Evolutionary conservation across 2,888 invertebrate genomes (phyloP), one percentile per base, ranked within the genome.

Genomic region (Lithosia quadra): DNA sequence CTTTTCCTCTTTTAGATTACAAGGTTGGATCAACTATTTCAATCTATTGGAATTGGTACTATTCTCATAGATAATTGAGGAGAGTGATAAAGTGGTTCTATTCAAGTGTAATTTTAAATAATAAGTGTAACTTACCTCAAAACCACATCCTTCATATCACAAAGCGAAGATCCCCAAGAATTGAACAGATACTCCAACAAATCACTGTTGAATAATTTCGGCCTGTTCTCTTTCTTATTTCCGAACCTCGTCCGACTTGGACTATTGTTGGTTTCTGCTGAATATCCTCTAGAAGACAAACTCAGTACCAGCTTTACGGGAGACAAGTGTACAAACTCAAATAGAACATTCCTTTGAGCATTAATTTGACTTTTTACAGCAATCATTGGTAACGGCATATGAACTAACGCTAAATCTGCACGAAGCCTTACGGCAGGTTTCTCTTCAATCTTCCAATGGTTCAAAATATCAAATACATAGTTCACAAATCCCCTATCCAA

Each of bases 401-500:
- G 96, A 0, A 97, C 95, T 24, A 95, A 84, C 4, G 96, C 95
- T 63, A 96, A 86, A 72, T 96, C 96, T 13, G 95, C 93, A 61
- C 96, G 85, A n/a, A 96, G 86, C 65, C 95, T 95, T 0, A 95
- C 92, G 34, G 96, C 95, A 8, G 96, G 96, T 72, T 95, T 95
- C 76, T 96, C 96, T 71, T 96, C 95, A 36, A 94, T 88, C 78
- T 96, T 95, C 91, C 96, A 96, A 77, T 95, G 95, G 66, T 96
- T 95, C 63, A 97, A 86, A 36, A 97, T 93, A 87, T 96, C 96
- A 71, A 96, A 96, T 10, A 97, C 88, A 55, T 96, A 96, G 73
- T 95, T 90, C 76, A 96, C 95, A 79, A 97, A 96, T 59, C 97
- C 97, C 79, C 96, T 96, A 86, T 97, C 97, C 55, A 97, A 88